These are phyloP conservation scores for Onychostoma macrolepis DNA, from an alignment of 2,113 vertebrate species.

Conservation along the genomic window DNA sequence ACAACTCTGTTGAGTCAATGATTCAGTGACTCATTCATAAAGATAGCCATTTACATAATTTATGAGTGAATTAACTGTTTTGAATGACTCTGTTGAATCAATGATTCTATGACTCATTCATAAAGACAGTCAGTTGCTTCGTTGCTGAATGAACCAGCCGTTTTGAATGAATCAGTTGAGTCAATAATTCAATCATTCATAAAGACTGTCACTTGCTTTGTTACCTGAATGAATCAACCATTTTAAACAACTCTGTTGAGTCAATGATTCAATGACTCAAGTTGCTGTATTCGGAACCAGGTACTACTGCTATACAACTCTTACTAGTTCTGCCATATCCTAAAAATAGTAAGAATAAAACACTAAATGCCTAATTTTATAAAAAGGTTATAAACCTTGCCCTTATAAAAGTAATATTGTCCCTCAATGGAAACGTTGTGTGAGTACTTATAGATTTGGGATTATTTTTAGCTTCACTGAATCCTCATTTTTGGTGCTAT, in stretches of 20 bases:
- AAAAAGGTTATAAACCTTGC: background rate
- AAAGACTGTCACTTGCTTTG: too few species aligned
- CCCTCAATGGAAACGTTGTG: too few species aligned
- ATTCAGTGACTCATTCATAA: too few species aligned
- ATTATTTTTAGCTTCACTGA: background rate
- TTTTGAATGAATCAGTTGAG: background rate
- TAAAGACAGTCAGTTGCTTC: too few species aligned
- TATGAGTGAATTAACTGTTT: background rate
- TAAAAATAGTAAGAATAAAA: too few species aligned
- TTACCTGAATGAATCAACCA: too few species aligned
- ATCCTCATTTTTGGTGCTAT: background rate
- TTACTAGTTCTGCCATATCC: too few species aligned
- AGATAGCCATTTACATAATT: too few species aligned
- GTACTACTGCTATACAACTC: background rate
- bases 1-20: background rate
- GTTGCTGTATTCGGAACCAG: background rate
- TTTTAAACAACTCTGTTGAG: background rate
- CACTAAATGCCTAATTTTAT: background rate
- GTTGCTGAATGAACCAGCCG: too few species aligned
- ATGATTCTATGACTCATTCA: background rate
- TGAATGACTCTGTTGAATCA: background rate
- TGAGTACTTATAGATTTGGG: background rate
- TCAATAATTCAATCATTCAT: background rate
- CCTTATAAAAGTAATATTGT: background rate
- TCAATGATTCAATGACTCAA: background rate